Conservation (phyloP, 1,140 invertebrate genomes). For the Drosophila elegans region DNA sequence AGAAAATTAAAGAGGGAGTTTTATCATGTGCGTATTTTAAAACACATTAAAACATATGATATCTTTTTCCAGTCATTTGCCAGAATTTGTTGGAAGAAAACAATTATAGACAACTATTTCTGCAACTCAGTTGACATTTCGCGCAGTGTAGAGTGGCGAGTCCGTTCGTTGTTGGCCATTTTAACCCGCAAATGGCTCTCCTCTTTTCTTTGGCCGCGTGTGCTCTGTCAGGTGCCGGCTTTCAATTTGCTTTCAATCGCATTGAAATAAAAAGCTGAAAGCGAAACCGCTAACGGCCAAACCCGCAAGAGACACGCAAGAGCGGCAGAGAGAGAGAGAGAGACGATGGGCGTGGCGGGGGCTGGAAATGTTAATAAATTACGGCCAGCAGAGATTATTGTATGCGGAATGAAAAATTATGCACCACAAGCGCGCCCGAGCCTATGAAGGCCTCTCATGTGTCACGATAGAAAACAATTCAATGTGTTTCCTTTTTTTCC, state of each 20-base stretch:
- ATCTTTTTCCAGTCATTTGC: too few relatives aligned
- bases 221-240: slow-evolving; percentile 47
- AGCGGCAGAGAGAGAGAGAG: background rate
- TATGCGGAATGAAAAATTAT: slow-evolving; percentile 57
- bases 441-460: slow-evolving; percentile 57
- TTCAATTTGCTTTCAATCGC: slow-evolving; percentile 69
- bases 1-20: too few relatives aligned
- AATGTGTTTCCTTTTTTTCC: slow-evolving; percentile 25
- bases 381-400: slow-evolving; percentile 50
- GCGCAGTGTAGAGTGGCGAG: background rate
- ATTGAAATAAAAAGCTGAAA: slow-evolving; percentile 64
- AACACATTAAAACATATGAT: too few relatives aligned
- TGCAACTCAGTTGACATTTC: background rate
- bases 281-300: slow-evolving; percentile 48
- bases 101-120: too few relatives aligned
- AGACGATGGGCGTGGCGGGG: background rate
- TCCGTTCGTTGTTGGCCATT: slow-evolving; percentile 4
- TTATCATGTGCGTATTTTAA: too few relatives aligned
- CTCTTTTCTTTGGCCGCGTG: slow-evolving; percentile 11
- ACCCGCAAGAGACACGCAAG: slow-evolving; percentile 33
- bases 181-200: slow-evolving; percentile 20
- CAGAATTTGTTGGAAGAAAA: too few relatives aligned
- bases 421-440: slow-evolving; percentile 28
- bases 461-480: slow-evolving; percentile 65
- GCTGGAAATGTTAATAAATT: slow-evolving; percentile 60